phyloP scores from a whole-genome alignment of 1,140 invertebrate genomes.

The Heliconius eleuchia region DNA sequence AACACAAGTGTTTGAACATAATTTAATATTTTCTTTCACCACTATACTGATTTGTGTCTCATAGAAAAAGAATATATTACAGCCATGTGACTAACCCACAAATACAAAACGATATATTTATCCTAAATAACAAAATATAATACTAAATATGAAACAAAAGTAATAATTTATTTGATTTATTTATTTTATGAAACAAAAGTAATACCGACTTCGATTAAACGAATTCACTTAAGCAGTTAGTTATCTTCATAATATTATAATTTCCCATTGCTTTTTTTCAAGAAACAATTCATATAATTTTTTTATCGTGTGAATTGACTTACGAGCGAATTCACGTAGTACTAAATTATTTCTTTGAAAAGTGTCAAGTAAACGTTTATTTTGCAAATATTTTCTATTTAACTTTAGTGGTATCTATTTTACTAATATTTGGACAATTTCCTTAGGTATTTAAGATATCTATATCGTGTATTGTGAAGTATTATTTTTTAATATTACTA shows the following conservation, averaged over 20 bases:
- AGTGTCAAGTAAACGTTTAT: background rate
- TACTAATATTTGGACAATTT: conserved; percentile 5
- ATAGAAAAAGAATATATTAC: conserved; percentile 50
- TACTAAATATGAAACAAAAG: background rate
- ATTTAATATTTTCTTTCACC: conserved; percentile 47
- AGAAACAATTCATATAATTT: no score
- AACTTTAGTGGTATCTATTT: background rate
- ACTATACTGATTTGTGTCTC: conserved; percentile 49
- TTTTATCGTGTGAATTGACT: no score
- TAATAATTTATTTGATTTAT: background rate
- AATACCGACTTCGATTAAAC: background rate
- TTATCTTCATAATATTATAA: no score
- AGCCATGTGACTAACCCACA: conserved; percentile 48
- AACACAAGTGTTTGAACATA: conserved; percentile 41
- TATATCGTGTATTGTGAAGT: conserved; percentile 18
- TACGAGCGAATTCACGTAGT: no score
- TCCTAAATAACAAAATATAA: conserved; percentile 19
- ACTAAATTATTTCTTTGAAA: no score
- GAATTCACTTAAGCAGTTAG: background rate
- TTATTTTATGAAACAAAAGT: background rate
- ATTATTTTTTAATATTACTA: conserved; percentile 4
- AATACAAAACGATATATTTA: conserved; percentile 40
- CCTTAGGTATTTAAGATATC: conserved; percentile 30
- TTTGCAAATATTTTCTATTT: background rate
- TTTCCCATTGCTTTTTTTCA: no score